Base-by-base conservation (phyloP, 2,888 invertebrate genomes). In the Heliconius ethilla region DNA sequence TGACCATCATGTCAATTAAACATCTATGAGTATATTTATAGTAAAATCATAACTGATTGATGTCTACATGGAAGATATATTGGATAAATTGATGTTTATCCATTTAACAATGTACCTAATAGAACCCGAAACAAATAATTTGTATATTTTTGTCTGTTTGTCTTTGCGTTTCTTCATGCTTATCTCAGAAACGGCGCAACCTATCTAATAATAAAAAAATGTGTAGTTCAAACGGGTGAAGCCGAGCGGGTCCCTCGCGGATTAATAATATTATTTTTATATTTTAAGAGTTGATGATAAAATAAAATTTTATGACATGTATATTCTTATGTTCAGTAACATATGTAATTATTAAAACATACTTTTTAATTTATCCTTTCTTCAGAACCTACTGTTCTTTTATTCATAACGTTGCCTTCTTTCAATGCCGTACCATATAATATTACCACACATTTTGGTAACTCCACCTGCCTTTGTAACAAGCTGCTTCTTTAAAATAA, bases 321-420 rank as follows among this genome's bases (percentile, higher is more conserved):
- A 62, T 62, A 4, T 25, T 11, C n/a, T 18, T 45, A 45, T 45
- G 7, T 45, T 45, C 6, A 51, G 4, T 51, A 51, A 51, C 18
- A 51, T 29, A 29, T 6, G 51, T 15, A 40, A 40, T 40, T 25
- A 69, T 63, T 27, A 63, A 63, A 27, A 25, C 27, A 13, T 40
- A 40, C 6, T 25, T 10, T 37, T 40, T 22, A 25, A 10, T 69
- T 25, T 15, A 40, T 69, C 6, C 7, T n/a, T 63, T 63, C 37
- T 67, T 67, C 33, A 11, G 7, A 6, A 9, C 9, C 5, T n/a
- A 69, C 40, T 40, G 69, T 7, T 25, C 6, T 25, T 69, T 40
- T n/a, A 67, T 67, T 40, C 40, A 69, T 69, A 40, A 25, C 9
- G 13, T 69, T 69, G 40, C 25, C 40, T 69, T 37, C 40, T 69